Evolutionary conservation across 2,888 invertebrate species (phyloP), one percentile per base, ranked within the genome.

Genomic region (Nymphalis polychloros): DNA sequence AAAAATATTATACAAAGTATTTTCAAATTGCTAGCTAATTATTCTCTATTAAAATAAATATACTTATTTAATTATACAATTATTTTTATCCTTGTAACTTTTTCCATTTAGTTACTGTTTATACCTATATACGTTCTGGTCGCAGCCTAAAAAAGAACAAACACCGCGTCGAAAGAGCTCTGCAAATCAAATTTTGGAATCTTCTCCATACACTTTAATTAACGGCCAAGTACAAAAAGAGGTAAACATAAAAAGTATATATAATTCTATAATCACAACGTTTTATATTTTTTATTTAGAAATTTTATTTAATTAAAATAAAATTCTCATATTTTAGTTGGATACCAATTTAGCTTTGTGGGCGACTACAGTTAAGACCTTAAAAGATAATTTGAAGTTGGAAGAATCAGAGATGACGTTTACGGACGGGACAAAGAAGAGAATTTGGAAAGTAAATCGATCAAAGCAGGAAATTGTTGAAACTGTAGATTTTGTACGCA

Each of bases 361-460:
- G 92, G 81, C 84, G 63, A 75, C 81, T 0, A 84, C 83, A 0
- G 81, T 91, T 4, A 89, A 89, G 70, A 67, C 82, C 0, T 76
- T 90, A 71, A 83, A 83, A 4, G 87, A 88, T 52, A 83, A 74
- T 59, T 78, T 87, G 27, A 91, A 90, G 63, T 69, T 92, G 3
- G 90, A 90, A 70, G 90, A 91, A 68, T 27, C 87, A 0, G 88
- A 89, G 72, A 81, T 88, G 78, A 84, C 77, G 1, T 88, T 83
- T 52, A 84, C 72, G 7, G 85, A 91, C 68, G 90, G 89, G 17
- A 81, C 82, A 5, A 87, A 80, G 23, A 79, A 75, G 59, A 89
- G 82, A 70, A 80, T 90, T 23, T 92, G 92, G 92, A 89, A 87
- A 70, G 86, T 90, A 8, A 86, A 88, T 68, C 79, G 91, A 5